These are phyloP conservation scores for Channa argus DNA, from an alignment of 2,113 vertebrate genomes.

Conservation along the genomic window DNA sequence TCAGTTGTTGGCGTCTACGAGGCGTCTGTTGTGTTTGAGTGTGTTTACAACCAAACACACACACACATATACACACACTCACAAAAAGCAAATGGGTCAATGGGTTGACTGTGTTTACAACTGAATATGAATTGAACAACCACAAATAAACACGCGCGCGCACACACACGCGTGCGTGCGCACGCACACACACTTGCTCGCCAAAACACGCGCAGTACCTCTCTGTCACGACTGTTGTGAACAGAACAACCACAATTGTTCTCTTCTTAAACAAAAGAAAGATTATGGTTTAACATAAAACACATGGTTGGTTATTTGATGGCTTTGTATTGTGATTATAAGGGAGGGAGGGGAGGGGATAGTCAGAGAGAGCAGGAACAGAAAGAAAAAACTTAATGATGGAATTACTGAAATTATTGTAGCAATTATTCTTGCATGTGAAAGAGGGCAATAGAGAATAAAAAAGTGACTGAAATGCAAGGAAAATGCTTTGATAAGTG, in stretches of 20 bases:
- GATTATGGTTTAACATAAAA: slow-evolving; percentile 77
- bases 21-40: slow-evolving; percentile 40
- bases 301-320: slow-evolving; percentile 76
- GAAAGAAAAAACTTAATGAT: slow-evolving; percentile 46
- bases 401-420: slow-evolving; percentile 52
- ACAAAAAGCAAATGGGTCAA: slow-evolving; percentile 42
- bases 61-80: slow-evolving; percentile 14
- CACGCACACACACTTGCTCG: slow-evolving; percentile 1
- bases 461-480: not conserved
- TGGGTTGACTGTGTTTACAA: slow-evolving; percentile 70
- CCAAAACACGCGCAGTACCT: slow-evolving; percentile 37
- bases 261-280: slow-evolving; percentile 78
- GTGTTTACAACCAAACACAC: slow-evolving; percentile 44
- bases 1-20: slow-evolving; percentile 59
- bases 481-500: not conserved
- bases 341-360: slow-evolving; percentile 12
- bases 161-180: too few relatives aligned
- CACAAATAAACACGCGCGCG: slow-evolving; percentile 69
- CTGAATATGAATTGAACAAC: slow-evolving; percentile 68
- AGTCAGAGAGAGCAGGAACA: slow-evolving; percentile 27
- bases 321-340: slow-evolving; percentile 71
- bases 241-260: slow-evolving; percentile 77
- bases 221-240: slow-evolving; percentile 73
- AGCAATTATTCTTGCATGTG: slow-evolving; percentile 38
- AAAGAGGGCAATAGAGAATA: slow-evolving; percentile 18